Evolutionary conservation across 2,113 vertebrate genomes (phyloP).

Genomic region (Megaptera novaeangliae): DNA sequence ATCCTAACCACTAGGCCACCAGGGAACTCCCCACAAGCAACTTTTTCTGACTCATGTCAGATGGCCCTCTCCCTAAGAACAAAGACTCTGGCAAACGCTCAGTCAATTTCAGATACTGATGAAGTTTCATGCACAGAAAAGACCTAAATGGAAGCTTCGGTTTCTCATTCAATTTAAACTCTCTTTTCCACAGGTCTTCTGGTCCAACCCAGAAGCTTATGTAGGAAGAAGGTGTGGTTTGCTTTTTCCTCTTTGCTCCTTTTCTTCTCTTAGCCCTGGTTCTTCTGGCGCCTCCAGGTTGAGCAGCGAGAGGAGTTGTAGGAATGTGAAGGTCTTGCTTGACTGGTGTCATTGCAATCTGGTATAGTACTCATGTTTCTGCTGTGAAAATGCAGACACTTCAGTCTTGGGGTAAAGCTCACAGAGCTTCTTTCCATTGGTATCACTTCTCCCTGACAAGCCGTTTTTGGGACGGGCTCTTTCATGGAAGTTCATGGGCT

Average conservation of each 20-base stretch:
- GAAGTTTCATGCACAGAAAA: background rate
- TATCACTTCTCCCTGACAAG: background rate
- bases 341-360: too few relatives aligned
- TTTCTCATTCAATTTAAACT: background rate
- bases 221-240: background rate
- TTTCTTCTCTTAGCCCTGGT: background rate
- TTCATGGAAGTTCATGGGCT: background rate
- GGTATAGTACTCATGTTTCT: too few relatives aligned
- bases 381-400: too few relatives aligned
- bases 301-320: background rate
- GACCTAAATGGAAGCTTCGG: background rate
- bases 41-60: too few relatives aligned
- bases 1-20: background rate
- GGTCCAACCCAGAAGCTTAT: background rate
- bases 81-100: background rate
- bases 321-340: background rate
- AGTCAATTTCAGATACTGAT: background rate
- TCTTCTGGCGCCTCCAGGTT: background rate
- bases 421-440: rapidly evolving
- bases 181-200: background rate
- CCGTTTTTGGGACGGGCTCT: background rate
- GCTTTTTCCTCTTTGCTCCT: background rate
- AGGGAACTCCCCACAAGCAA: background rate
- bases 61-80: background rate
- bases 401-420: too few relatives aligned